Evolutionary conservation across 2,797 vertebrate species (phyloP).

Genomic region (Scarus forsteni): DNA sequence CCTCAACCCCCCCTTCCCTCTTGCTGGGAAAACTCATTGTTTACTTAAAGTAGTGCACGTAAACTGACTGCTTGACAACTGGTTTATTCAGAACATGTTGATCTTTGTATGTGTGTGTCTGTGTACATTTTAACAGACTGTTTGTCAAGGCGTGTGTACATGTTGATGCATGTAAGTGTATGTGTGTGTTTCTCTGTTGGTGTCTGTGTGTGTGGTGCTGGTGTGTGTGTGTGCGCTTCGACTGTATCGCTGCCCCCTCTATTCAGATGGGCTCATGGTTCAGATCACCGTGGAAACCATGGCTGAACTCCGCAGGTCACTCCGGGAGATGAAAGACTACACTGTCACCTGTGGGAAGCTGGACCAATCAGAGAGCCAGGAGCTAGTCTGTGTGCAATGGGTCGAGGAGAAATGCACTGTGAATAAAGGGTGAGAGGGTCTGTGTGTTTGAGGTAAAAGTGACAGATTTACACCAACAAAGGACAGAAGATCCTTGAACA

Average conservation of each 20-base stretch:
- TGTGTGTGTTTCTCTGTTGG: conserved; percentile 30
- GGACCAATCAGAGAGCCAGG: conserved; percentile 93
- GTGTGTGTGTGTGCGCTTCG: conserved; percentile 70
- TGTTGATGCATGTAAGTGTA: conserved; percentile 45
- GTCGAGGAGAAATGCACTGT: conserved; percentile 93
- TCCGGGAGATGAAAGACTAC: conserved; percentile 98
- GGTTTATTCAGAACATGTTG: conserved; percentile 64
- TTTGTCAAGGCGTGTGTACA: conserved; percentile 64
- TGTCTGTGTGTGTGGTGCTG: conserved; percentile 35
- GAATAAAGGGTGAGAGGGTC: conserved; percentile 91
- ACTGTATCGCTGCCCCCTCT: conserved; percentile 71
- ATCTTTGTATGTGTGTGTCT: conserved; percentile 76
- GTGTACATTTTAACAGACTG: conserved; percentile 70
- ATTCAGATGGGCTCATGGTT: conserved; percentile 97
- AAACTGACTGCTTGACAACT: conserved; percentile 34
- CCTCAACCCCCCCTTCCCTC: conserved; percentile 22
- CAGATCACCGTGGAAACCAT: conserved; percentile 98
- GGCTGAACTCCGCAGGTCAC: conserved; percentile 92
- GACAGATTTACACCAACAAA: conserved; percentile 8
- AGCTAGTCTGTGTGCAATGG: conserved; percentile 96
- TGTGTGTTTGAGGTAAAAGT: conserved; percentile 35
- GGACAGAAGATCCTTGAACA: background rate
- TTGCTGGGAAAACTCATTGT: conserved; percentile 22
- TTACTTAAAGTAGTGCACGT: conserved; percentile 36
- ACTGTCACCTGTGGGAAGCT: conserved; percentile 93